Conservation (phyloP, 2,797 vertebrate species). For the Danio choprae region DNA sequence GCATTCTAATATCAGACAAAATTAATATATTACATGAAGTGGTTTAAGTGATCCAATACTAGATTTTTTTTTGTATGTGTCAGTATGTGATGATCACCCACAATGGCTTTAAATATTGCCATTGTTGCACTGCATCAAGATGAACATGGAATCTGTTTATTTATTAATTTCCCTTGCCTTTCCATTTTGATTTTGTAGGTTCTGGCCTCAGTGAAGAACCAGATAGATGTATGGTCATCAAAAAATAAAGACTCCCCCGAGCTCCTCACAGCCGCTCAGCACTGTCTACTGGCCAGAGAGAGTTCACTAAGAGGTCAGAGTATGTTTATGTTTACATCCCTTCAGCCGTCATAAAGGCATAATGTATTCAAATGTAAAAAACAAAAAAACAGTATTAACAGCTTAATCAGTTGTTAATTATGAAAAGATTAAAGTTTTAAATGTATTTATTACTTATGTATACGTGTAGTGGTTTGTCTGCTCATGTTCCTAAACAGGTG, state of each 20-base stretch:
- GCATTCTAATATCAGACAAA: neutral
- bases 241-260: constrained; percentile 86
- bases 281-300: constrained; percentile 91
- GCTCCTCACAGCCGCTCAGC: constrained; percentile 89
- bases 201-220: constrained; percentile 93
- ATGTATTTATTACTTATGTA: neutral
- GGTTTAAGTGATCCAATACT: neutral
- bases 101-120: neutral
- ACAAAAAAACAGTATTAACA: too few relatives aligned
- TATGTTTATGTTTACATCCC: constrained; percentile 59
- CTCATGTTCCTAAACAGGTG: neutral
- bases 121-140: neutral
- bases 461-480: neutral
- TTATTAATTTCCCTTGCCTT: neutral
- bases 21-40: neutral
- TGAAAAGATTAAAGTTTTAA: neutral
- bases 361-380: neutral
- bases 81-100: neutral
- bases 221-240: constrained; percentile 89
- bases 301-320: constrained; percentile 71
- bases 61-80: neutral
- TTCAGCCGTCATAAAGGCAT: neutral
- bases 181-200: constrained; percentile 78
- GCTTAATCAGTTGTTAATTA: too few relatives aligned
- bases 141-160: neutral